Evolutionary conservation across 2,797 vertebrate species (phyloP).

Genomic region (Rhodeus uyekii): DNA sequence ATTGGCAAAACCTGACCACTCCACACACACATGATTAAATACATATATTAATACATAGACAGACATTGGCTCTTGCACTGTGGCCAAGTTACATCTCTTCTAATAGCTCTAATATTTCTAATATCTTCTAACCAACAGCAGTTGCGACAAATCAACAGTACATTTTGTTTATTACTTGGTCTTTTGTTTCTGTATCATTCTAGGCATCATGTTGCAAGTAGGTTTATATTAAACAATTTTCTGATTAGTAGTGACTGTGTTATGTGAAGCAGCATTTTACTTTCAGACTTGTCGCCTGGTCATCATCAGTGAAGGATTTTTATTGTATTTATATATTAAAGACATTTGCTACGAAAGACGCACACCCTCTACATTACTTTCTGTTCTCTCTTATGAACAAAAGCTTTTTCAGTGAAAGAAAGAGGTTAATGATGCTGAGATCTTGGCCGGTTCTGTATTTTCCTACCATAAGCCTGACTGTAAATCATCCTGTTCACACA

Average conservation of each 20-base stretch:
- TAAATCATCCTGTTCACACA: constrained; percentile 21
- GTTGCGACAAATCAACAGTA: background rate
- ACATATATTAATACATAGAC: background rate
- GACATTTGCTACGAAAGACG: background rate
- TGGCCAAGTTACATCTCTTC: background rate
- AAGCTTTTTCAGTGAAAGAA: background rate
- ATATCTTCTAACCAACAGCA: background rate
- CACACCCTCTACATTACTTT: background rate
- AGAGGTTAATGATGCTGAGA: constrained; percentile 22
- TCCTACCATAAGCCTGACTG: background rate
- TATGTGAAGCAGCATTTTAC: background rate
- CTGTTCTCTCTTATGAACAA: background rate
- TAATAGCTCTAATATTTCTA: background rate
- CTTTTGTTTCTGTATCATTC: background rate
- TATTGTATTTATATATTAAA: background rate
- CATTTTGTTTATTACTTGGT: background rate
- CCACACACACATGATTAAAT: background rate
- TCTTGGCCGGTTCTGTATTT: background rate
- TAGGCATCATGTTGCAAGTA: background rate
- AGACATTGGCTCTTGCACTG: background rate
- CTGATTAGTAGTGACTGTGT: background rate
- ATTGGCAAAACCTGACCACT: background rate
- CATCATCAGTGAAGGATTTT: background rate
- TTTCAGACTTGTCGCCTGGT: background rate
- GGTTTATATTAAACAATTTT: background rate